Percentiles rank a stretch among this genome's conserved stretches.
These are phyloP conservation scores for Boulengeromyrus knoepffleri DNA, from an alignment of 2,113 vertebrate genomes.

Conservation along the genomic window DNA sequence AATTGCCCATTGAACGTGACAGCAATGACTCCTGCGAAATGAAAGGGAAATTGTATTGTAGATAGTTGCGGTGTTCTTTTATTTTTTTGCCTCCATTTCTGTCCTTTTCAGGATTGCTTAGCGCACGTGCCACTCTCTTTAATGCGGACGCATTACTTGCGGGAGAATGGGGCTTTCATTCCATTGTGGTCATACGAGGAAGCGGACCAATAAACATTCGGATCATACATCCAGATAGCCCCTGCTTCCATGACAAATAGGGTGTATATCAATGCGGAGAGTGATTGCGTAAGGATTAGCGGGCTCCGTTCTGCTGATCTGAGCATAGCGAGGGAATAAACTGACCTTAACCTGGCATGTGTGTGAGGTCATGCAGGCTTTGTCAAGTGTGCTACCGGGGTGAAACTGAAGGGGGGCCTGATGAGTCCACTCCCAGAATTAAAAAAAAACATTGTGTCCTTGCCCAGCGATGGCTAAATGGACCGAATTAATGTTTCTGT, in stretches of 20 bases:
- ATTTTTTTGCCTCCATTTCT: neutral
- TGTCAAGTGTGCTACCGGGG: neutral
- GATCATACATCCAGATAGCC: neutral
- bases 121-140: neutral
- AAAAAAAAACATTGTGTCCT: neutral
- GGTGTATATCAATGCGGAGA: neutral
- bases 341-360: neutral
- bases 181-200: neutral
- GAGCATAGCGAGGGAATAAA: neutral
- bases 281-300: neutral
- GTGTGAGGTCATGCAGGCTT: neutral
- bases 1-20: slow-evolving; percentile 4
- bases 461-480: neutral
- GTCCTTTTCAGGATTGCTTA: neutral
- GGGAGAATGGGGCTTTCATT: neutral
- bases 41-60: slow-evolving; percentile 13
- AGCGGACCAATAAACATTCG: neutral
- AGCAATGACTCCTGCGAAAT: slow-evolving; percentile 9
- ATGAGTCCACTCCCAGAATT: neutral
- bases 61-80: neutral
- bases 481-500: neutral
- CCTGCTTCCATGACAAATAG: neutral
- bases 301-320: neutral
- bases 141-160: neutral
- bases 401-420: neutral